Evolutionary conservation across 1,140 invertebrate species (phyloP).

Genomic region (Xylocopa sonorina): DNA sequence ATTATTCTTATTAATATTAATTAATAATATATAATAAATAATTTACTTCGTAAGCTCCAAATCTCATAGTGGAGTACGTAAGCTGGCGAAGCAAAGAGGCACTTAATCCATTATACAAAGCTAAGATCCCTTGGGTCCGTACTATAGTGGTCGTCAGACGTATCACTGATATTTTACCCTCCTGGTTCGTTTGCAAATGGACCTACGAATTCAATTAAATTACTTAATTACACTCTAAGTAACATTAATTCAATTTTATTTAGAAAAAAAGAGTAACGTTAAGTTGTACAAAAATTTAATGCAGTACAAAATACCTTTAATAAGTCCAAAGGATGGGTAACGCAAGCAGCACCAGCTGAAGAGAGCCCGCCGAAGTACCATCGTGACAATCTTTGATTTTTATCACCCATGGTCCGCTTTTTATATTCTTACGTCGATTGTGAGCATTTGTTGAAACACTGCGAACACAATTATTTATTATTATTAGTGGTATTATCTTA

Average conservation of each 20-base stretch:
- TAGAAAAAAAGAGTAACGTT: too few species aligned
- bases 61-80: slow-evolving; percentile 98
- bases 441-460: too few species aligned
- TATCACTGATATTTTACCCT: slow-evolving; percentile 89
- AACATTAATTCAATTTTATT: too few species aligned
- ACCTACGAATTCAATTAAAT: slow-evolving; percentile 84
- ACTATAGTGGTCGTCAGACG: slow-evolving; percentile 89
- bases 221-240: background rate
- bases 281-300: slow-evolving; percentile 3
- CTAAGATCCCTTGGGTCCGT: slow-evolving; percentile 90
- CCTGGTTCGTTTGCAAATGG: slow-evolving; percentile 98
- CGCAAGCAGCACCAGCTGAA: slow-evolving; percentile 96
- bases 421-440: slow-evolving; percentile 23
- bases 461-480: too few species aligned
- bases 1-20: too few species aligned
- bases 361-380: slow-evolving; percentile 99
- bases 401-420: background rate
- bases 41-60: slow-evolving; percentile 96
- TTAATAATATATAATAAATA: background rate
- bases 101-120: slow-evolving; percentile 98
- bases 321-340: slow-evolving; percentile 98
- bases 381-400: slow-evolving; percentile 82
- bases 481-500: too few species aligned
- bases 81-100: slow-evolving; percentile 97
- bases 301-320: slow-evolving; percentile 89